Evolutionary conservation across 2,888 invertebrate genomes (phyloP), one percentile per base, ranked within the genome.

Genomic region (Acrocyrtus sp.): DNA sequence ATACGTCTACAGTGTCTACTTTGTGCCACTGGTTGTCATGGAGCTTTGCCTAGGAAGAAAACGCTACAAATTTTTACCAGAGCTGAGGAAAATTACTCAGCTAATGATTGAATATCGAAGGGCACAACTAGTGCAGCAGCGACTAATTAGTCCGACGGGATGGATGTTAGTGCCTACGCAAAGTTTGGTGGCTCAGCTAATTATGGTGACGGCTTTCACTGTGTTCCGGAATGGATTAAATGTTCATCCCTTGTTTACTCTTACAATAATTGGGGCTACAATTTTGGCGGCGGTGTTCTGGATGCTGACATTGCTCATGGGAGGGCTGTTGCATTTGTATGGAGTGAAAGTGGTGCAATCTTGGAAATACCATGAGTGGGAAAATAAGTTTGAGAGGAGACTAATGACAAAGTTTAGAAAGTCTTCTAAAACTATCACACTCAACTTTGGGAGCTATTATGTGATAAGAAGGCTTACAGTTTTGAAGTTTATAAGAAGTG

Each of bases 301-400:
- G 68, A 26, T 53, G 1, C 27, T 60, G 15, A 29, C 43, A 19
- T 22, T 67, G 22, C 12, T 17, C 19, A 21, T 67, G 12, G 67
- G 67, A 10, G 67, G 67, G 8, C 60, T 27, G 24, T 6, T 67
- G 1, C 34, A 45, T 51, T 41, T 29, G 1, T 19, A 67, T 19
- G 58, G 58, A 15, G n/a, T n/a, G 10, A 58, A 51, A 22, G 21
- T 51, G 3, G 5, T 67, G 22, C 15, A 41, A 2, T 51, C 67
- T 3, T 67, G 67, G 58, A 66, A 41, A n/a, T 58, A 57, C 21
- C 3, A 57, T 29, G 3, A 3, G 15, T 67, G 67, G 67, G 21
- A 12, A 0, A 10, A 12, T 2, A 19, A 17, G 8, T 27, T 15
- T 0, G 67, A 67, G n/a, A 12, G 29, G 29, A 2, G n/a, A 1